Base-by-base conservation (phyloP, 2,888 invertebrate species). In the Aporophyla lueneburgensis region DNA sequence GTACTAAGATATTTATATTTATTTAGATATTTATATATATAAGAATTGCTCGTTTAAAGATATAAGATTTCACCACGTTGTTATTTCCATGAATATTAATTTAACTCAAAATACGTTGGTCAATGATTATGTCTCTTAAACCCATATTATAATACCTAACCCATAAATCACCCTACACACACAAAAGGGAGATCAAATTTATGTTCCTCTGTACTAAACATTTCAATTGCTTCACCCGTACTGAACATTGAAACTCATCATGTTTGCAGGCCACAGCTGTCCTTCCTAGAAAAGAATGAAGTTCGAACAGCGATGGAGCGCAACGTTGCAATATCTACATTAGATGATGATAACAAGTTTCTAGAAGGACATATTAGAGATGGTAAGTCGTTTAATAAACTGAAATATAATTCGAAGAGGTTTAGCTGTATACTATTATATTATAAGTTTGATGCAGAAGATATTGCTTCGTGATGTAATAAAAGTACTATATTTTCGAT, bases 321-420 rank as follows among this genome's bases (percentile, higher is more conserved):
- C 12, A 83, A 90, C 7, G 89, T 90, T 53, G 86, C 90, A 0
- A 89, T 94, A 85, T 93, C 94, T 5, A 85, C 92, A 53, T 89
- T 93, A 16, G 93, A 94, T 66, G 92, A 94, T 43, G 94, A 94
- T 51, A 91, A 86, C 61, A 90, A 88, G 40, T 93, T 91, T 61
- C 79, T 94, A 4, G 81, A 89, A 68, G 91, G 91, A 21, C 86
- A 92, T 67, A 54, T 89, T 2, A 87, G 92, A 86, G 85, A 93
- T 49, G 93, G 94, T 94, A 86, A 88, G 78, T n/a, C 12, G 5
- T n/a, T 14, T 12, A 53, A 63, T 58, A 46, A 33, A 61, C 24
- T 56, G 5, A 14, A 10, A 0, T 27, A n/a, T 33, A 56, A 43
- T 19, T 79, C n/a, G 5, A 5, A 51, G 49, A 54, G n/a, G 10